Conservation (phyloP, 2,888 invertebrate species). For the Drosophila pegasa region DNA sequence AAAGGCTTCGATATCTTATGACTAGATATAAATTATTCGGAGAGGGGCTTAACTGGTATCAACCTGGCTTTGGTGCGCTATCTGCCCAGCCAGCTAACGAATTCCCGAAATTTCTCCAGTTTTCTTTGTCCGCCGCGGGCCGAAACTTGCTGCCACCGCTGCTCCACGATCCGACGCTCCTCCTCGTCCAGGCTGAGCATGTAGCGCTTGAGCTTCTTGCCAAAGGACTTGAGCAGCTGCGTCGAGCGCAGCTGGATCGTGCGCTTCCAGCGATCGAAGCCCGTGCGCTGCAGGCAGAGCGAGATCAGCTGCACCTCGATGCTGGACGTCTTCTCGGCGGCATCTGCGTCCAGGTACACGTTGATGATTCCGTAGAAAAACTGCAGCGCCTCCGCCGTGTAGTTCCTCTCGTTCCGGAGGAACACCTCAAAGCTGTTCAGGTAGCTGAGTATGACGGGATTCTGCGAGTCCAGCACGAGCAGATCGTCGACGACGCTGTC, state of each 20-base stretch:
- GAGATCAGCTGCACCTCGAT: conserved; percentile 63
- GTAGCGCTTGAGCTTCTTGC: conserved; percentile 38
- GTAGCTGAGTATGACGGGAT: conserved; percentile 44
- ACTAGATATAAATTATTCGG: conserved; percentile 17
- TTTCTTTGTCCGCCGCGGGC: conserved; percentile 50
- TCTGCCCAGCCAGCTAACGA: conserved; percentile 53
- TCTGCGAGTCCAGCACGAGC: conserved; percentile 61
- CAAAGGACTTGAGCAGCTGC: conserved; percentile 52
- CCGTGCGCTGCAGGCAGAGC: conserved; percentile 62
- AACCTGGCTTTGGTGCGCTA: not conserved
- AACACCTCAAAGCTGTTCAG: conserved; percentile 51
- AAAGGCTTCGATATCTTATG: not conserved
- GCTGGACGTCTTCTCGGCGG: conserved; percentile 41
- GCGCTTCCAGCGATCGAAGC: conserved; percentile 70
- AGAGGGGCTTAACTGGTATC: not conserved
- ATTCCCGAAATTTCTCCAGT: conserved; percentile 53
- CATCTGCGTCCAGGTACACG: conserved; percentile 55
- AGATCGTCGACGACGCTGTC: conserved; percentile 65
- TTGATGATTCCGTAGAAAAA: conserved; percentile 52
- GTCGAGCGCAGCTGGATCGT: conserved; percentile 50
- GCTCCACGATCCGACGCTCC: conserved; percentile 45
- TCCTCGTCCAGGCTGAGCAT: conserved; percentile 51
- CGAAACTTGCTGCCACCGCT: conserved; percentile 42
- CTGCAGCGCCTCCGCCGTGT: conserved; percentile 42
- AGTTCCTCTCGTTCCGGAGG: conserved; percentile 33